Percentiles rank a stretch among this genome's conserved stretches.
phyloP scores from a whole-genome alignment of 2,888 invertebrate species.

The Amorpha juglandis region DNA sequence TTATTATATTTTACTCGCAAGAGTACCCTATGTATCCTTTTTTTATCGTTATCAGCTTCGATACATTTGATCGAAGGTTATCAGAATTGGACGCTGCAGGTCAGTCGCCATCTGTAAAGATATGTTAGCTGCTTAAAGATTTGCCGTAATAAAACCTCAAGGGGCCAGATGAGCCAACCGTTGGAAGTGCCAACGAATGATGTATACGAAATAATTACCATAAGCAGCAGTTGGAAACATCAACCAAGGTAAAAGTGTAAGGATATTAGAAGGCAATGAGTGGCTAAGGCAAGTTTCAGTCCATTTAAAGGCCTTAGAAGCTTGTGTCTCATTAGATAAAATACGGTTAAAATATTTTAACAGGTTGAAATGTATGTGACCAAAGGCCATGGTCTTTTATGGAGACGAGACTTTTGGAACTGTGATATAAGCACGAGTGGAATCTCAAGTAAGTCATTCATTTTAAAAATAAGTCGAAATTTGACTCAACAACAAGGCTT shows the following conservation, averaged over 20 bases:
- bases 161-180: neutral
- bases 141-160: constrained; percentile 16
- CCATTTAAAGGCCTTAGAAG: neutral
- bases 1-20: no score
- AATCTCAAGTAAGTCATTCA: no score
- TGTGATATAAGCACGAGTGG: neutral
- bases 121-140: neutral
- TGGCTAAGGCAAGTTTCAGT: neutral
- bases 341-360: neutral
- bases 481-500: neutral
- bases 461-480: neutral
- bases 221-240: neutral
- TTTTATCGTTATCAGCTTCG: no score
- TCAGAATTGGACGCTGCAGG: neutral
- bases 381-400: no score
- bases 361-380: neutral
- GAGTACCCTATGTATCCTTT: no score
- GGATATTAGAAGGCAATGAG: neutral
- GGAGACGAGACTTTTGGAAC: no score
- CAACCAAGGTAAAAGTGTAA: neutral
- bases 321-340: neutral
- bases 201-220: neutral
- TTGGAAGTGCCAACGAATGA: neutral
- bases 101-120: neutral
- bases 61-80: no score